These are phyloP conservation scores for Cyanoliseus patagonus DNA, from an alignment of 2,113 vertebrate species.

Conservation along the genomic window DNA sequence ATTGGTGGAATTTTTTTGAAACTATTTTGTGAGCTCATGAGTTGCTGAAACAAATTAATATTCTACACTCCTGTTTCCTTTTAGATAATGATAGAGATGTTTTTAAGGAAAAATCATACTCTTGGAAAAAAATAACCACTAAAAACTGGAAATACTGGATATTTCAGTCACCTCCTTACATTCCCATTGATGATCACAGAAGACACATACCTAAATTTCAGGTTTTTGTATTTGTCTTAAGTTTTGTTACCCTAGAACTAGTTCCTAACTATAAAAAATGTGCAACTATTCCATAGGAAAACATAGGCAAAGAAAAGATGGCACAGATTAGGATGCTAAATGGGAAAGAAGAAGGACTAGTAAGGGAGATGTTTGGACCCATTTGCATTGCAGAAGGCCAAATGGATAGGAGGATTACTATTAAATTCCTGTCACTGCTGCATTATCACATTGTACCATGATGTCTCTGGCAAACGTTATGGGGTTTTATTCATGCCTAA, in stretches of 20 bases:
- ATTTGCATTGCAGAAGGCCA: not conserved
- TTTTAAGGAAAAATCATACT: not conserved
- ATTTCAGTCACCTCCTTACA: not conserved
- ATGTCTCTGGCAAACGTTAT: not conserved
- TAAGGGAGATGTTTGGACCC: not conserved
- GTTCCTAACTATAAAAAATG: not conserved
- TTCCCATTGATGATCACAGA: not conserved
- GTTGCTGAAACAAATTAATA: not conserved
- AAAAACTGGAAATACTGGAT: not conserved
- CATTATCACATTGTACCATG: not conserved
- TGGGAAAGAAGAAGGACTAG: not conserved
- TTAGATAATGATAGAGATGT: not conserved
- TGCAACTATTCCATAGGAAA: not conserved
- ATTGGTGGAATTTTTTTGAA: not conserved
- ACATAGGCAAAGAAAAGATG: not conserved
- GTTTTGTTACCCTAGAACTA: not conserved
- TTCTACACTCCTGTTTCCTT: not conserved
- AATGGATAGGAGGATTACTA: not conserved
- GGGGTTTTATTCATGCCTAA: not conserved
- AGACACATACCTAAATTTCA: not conserved
- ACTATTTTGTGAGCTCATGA: not conserved
- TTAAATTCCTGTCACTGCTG: not conserved
- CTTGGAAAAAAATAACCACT: accelerated
- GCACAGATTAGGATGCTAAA: not conserved
- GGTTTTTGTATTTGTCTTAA: not conserved